Conservation (phyloP, 2,888 invertebrate species). For the Apodemia mormo region DNA sequence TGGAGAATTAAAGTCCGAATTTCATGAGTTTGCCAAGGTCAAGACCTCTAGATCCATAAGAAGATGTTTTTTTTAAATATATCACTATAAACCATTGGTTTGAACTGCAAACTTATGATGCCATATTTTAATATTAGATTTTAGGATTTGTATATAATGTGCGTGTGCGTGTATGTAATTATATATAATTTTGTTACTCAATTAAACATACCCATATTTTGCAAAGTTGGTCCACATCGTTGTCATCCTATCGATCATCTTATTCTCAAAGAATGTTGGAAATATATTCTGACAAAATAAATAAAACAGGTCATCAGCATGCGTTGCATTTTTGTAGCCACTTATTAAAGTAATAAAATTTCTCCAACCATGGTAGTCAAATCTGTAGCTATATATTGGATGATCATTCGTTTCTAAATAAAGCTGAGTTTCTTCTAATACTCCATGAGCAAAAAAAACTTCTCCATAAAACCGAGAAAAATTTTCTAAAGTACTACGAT, state of each 20-base stretch:
- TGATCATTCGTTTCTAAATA: slow-evolving; percentile 47
- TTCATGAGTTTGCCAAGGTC: no score
- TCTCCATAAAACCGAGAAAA: slow-evolving; percentile 58
- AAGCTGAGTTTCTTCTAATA: slow-evolving; percentile 55
- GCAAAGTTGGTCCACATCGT: slow-evolving; percentile 70
- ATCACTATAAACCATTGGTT: no score
- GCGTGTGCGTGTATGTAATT: no score
- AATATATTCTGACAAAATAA: slow-evolving; percentile 53
- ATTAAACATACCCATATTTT: slow-evolving; percentile 55
- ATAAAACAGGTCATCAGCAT: slow-evolving; percentile 66
- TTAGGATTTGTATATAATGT: no score
- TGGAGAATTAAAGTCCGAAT: no score
- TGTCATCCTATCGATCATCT: slow-evolving; percentile 57
- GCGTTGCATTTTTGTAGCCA: slow-evolving; percentile 54
- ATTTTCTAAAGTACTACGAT: slow-evolving; percentile 48
- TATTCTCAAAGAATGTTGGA: slow-evolving; percentile 49
- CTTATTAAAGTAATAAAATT: slow-evolving; percentile 49
- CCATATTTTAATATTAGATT: no score
- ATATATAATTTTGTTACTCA: no score
- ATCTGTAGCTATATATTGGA: slow-evolving; percentile 57
- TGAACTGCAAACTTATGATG: no score
- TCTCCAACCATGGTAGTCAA: slow-evolving; percentile 55
- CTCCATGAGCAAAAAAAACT: slow-evolving; percentile 47
- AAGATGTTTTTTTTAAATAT: no score
- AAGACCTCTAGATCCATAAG: no score